phyloP scores from a whole-genome alignment of 2,113 vertebrate genomes.

The Hippocampus guttulatus region DNA sequence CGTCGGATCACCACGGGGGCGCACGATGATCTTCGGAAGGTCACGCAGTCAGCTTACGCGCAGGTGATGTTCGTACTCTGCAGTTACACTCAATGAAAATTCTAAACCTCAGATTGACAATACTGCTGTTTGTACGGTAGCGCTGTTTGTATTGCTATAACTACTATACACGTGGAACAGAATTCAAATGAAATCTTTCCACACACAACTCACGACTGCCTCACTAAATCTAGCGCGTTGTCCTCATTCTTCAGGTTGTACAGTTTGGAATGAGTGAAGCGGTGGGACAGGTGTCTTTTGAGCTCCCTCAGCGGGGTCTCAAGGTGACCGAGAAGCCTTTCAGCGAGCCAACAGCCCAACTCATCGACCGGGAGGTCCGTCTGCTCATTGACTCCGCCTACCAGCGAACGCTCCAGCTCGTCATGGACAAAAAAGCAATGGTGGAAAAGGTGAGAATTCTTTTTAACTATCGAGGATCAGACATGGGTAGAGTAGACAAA shows the following conservation, averaged over 20 bases:
- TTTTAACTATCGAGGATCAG: background rate
- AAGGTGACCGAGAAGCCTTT: slow-evolving; percentile 88
- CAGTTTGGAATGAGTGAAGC: slow-evolving; percentile 96
- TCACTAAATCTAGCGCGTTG: background rate
- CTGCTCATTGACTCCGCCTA: slow-evolving; percentile 71
- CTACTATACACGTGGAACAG: no score
- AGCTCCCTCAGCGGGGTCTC: slow-evolving; percentile 83
- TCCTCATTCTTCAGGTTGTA: slow-evolving; percentile 73
- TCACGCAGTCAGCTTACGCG: slow-evolving; percentile 93
- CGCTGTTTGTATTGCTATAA: no score
- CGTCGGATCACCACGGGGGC: slow-evolving; percentile 86
- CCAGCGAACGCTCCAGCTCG: slow-evolving; percentile 60
- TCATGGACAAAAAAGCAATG: slow-evolving; percentile 81
- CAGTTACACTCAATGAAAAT: background rate
- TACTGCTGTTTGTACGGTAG: no score
- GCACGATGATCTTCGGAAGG: slow-evolving; percentile 90
- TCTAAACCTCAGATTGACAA: background rate
- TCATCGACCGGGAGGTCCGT: slow-evolving; percentile 76
- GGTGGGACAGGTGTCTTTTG: slow-evolving; percentile 92
- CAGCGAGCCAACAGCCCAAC: slow-evolving; percentile 76
- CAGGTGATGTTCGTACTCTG: slow-evolving; percentile 71
- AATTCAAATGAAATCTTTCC: background rate
- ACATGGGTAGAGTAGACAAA: background rate
- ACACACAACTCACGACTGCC: background rate
- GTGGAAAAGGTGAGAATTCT: slow-evolving; percentile 84